These are phyloP conservation scores for Cryptus armator DNA, from an alignment of 2,888 invertebrate genomes.

Conservation along the genomic window DNA sequence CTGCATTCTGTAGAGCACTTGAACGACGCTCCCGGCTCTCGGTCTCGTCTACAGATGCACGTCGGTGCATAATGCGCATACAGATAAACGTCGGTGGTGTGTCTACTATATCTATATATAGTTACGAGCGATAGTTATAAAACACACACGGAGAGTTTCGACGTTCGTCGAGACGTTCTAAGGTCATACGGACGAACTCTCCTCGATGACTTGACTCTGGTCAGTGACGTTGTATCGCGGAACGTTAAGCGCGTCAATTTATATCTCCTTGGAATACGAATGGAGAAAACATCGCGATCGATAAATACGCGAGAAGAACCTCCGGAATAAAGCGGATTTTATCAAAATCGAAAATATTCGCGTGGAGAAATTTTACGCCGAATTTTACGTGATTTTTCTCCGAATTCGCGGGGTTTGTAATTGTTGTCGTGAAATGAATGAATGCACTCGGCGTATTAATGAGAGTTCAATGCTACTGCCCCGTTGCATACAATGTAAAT, in stretches of 20 bases:
- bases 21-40: constrained; percentile 14
- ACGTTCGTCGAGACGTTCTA: constrained; percentile 11
- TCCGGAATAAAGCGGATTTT: constrained; percentile 1
- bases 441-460: background rate
- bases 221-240: constrained; percentile 44
- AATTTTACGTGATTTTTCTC: background rate
- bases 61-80: background rate
- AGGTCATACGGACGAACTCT: constrained; percentile 51
- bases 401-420: background rate
- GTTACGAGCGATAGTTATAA: background rate
- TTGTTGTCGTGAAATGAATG: background rate
- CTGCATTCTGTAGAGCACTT: constrained; percentile 34
- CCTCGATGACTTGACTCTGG: constrained; percentile 48
- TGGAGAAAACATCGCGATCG: constrained; percentile 1
- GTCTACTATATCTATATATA: background rate
- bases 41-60: constrained; percentile 33
- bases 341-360: background rate
- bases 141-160: background rate
- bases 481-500: background rate
- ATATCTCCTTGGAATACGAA: background rate
- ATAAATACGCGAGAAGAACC: constrained; percentile 4
- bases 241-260: background rate
- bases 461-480: background rate
- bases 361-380: background rate
- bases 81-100: background rate